Evolutionary conservation across 2,797 vertebrate genomes (phyloP).

Genomic region (Pseudopleuronectes americanus): DNA sequence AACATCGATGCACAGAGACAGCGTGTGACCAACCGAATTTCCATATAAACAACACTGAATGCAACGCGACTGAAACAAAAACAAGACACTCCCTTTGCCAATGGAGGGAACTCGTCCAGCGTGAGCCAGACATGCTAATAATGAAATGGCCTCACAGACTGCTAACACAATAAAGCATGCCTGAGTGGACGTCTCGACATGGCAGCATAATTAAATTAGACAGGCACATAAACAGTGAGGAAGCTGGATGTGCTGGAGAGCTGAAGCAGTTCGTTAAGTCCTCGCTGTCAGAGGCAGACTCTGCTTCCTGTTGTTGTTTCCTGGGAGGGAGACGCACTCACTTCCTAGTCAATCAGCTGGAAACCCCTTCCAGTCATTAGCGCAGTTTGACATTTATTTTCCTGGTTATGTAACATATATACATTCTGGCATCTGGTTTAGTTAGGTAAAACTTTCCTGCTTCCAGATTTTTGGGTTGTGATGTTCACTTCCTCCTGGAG

Average conservation of each 20-base stretch:
- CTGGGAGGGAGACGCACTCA: conserved; percentile 26
- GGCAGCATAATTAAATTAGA: conserved; percentile 61
- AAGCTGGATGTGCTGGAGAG: conserved; percentile 30
- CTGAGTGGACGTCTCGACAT: conserved; percentile 51
- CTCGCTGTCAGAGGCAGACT: conserved; percentile 26
- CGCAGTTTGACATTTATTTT: background rate
- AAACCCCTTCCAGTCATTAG: conserved; percentile 22
- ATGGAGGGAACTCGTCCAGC: conserved; percentile 19
- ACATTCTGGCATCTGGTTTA: background rate
- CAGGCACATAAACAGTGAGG: conserved; percentile 43
- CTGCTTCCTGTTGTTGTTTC: conserved; percentile 72
- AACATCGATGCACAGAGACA: background rate
- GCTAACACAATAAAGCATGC: conserved; percentile 46
- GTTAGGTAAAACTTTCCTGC: no score
- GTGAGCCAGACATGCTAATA: conserved; percentile 57
- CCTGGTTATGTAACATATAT: background rate
- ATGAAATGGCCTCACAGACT: conserved; percentile 50
- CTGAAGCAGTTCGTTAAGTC: conserved; percentile 45
- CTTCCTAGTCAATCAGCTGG: conserved; percentile 34
- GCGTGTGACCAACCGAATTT: background rate
- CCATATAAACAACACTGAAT: background rate
- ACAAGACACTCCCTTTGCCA: conserved; percentile 25
- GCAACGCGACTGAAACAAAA: background rate
- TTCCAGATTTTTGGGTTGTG: no score
- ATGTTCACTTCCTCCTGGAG: background rate